Evolutionary conservation across 1,140 invertebrate species (phyloP).

Genomic region (Drosophila auraria): DNA sequence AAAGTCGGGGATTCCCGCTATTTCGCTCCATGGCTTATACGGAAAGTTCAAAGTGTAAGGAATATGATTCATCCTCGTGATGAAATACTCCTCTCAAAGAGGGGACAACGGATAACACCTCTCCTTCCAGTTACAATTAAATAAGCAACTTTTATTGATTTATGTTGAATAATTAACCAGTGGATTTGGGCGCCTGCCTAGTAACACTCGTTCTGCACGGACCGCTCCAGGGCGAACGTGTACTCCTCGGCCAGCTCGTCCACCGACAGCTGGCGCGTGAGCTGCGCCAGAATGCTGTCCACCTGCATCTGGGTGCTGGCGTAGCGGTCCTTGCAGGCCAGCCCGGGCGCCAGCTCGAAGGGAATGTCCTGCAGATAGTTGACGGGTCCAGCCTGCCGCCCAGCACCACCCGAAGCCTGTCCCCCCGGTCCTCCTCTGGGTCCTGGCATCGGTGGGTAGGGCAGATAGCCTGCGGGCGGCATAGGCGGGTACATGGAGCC

Average conservation of each 20-base stretch:
- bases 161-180: slow-evolving; percentile 17
- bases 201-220: slow-evolving; percentile 78
- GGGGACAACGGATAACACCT: background rate
- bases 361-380: slow-evolving; percentile 81
- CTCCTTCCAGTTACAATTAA: slow-evolving; percentile 20
- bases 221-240: slow-evolving; percentile 74
- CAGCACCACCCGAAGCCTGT: background rate
- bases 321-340: slow-evolving; percentile 57
- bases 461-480: slow-evolving; percentile 59
- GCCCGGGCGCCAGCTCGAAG: slow-evolving; percentile 73
- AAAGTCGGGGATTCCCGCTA: background rate
- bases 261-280: slow-evolving; percentile 78
- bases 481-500: slow-evolving; percentile 72
- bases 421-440: slow-evolving; percentile 17
- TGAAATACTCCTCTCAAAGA: background rate
- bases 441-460: slow-evolving; percentile 62
- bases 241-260: slow-evolving; percentile 72
- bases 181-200: slow-evolving; percentile 17
- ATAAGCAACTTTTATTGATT: slow-evolving; percentile 38
- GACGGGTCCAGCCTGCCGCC: slow-evolving; percentile 24
- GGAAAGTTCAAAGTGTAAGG: background rate
- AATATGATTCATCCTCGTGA: background rate
- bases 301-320: slow-evolving; percentile 71
- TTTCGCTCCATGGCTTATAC: too few species aligned
- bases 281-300: slow-evolving; percentile 72